These are phyloP conservation scores for Allacma fusca DNA, from an alignment of 2,888 invertebrate genomes.

Conservation along the genomic window DNA sequence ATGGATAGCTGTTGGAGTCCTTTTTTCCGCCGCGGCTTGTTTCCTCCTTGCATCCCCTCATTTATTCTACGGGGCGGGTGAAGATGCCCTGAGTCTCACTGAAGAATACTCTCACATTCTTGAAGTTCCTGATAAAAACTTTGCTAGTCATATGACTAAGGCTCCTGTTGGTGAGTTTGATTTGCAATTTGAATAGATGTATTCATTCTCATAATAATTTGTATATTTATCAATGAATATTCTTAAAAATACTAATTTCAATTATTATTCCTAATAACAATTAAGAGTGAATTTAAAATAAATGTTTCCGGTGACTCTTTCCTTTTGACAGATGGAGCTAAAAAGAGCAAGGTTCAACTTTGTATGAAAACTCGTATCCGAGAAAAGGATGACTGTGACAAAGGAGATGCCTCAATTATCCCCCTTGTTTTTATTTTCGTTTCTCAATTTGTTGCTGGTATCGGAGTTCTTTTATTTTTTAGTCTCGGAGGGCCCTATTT, in stretches of 20 bases:
- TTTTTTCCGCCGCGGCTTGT: conserved; percentile 71
- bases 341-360: conserved; percentile 22
- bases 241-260: background rate
- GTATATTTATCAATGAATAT: no score
- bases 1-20: conserved; percentile 70
- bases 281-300: no score
- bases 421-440: conserved; percentile 72
- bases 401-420: conserved; percentile 65
- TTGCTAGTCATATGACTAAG: background rate
- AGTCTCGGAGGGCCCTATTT: conserved; percentile 74
- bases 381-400: conserved; percentile 65
- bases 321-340: background rate
- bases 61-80: conserved; percentile 74
- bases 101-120: conserved; percentile 25
- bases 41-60: conserved; percentile 74
- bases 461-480: conserved; percentile 74
- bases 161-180: background rate
- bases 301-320: no score
- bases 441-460: conserved; percentile 75
- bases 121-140: background rate
- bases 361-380: background rate
- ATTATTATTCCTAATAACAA: background rate
- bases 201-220: background rate
- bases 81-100: conserved; percentile 72
- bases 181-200: background rate